Base-by-base conservation (phyloP, 2,797 vertebrate genomes). In the Myripristis jacobus region DNA sequence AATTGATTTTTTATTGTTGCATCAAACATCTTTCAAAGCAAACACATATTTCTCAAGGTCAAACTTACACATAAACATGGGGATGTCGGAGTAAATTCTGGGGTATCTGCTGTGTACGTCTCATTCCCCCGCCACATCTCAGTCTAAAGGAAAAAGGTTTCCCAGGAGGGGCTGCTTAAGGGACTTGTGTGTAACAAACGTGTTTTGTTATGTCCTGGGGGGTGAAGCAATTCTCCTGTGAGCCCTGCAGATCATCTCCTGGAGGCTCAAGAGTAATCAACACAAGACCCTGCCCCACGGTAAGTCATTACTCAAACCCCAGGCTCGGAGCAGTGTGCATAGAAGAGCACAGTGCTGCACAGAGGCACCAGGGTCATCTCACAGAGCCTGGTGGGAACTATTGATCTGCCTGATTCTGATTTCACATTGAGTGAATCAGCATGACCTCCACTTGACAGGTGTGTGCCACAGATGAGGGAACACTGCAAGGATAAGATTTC, bases 221-320 rank as follows among this genome's bases (percentile, higher is more conserved):
- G 13, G 21, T 50, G 65, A 66, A 72, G 36, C 44, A 71, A 77
- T 85, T 76, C 63, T 50, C 38, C 2, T 0, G 16, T 34, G 65
- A 66, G 50, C 44, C 47, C 61, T 43, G 8, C 19, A 52, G 31
- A 66, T 54, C 29, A 44, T 48, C 53, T 56, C 13, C 53, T 56
- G 1, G n/a, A 62, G 72, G 38, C 61, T 82, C 44, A 2, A 52
- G 38, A 77, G 64, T 75, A 84, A 87, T 86, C 71, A 79, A 22
- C 15, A 1, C 10, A 22, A 73, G 62, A 70, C 68, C 62, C 75
- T 77, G 71, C 54, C 60, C 51, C 8, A n/a, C n/a, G n/a, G n/a
- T n/a, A 46, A 59, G 43, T 66, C 70, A 59, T 77, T 66, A 62
- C 67, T 83, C 54, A 68, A 73, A 70, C 64, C n/a, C 43, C 44